A percentile compares a stretch with the other conserved stretches of the same genome.
Evolutionary conservation across 2,888 invertebrate genomes (phyloP).

Genomic region (Apodemia hepburni): DNA sequence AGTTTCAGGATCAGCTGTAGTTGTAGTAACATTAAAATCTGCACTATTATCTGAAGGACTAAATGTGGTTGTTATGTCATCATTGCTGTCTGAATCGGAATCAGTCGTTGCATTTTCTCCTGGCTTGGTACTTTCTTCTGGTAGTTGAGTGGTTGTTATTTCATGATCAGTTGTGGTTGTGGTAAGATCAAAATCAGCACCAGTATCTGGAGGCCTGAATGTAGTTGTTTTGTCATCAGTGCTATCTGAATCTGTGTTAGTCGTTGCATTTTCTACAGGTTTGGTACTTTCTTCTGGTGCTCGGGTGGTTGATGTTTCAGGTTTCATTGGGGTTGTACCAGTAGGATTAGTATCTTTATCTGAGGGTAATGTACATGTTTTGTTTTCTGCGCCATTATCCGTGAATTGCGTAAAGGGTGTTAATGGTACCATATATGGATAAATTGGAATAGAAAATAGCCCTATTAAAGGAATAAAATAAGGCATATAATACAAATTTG

Average conservation of each 20-base stretch:
- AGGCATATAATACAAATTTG: no score
- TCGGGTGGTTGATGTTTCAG: neutral
- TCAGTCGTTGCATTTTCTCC: no score
- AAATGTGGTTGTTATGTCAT: neutral
- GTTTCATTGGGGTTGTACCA: neutral
- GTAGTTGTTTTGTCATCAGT: neutral
- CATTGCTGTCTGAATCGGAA: neutral
- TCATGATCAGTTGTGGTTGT: neutral
- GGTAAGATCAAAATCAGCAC: neutral
- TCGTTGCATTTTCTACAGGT: neutral
- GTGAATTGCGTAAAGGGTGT: no score
- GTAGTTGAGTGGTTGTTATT: neutral
- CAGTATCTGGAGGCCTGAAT: neutral
- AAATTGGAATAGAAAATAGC: no score
- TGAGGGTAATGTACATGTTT: neutral
- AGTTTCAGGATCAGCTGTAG: neutral
- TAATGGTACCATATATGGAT: no score
- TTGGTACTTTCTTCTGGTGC: neutral
- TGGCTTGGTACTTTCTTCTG: neutral
- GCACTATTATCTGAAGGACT: neutral
- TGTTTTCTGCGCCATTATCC: neutral
- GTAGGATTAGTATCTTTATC: neutral
- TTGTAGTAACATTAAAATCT: neutral
- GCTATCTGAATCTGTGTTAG: neutral
- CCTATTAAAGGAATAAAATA: no score